Percentiles rank a stretch among this genome's conserved stretches.
phyloP scores from a whole-genome alignment of 2,888 invertebrate species.

The Balanococcus diminutus region DNA sequence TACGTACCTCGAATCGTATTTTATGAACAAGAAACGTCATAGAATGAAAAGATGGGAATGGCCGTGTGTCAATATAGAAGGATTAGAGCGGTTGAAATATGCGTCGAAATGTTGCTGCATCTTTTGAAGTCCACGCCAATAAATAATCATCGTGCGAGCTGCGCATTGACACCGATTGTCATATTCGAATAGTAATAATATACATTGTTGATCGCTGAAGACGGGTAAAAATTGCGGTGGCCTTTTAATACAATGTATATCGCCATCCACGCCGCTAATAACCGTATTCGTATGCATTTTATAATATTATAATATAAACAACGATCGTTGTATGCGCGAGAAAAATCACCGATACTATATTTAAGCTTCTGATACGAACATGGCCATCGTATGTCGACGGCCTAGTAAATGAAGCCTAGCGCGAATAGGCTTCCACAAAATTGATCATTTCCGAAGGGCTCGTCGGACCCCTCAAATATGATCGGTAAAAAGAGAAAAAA shows the following conservation, averaged over 20 bases:
- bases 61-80: background rate
- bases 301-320: conserved; percentile 7
- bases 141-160: background rate
- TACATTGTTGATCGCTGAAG: conserved; percentile 18
- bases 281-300: conserved; percentile 1
- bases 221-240: background rate
- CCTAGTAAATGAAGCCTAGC: background rate
- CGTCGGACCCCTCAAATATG: background rate
- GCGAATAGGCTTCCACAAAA: background rate
- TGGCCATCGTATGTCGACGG: background rate
- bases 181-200: conserved; percentile 6
- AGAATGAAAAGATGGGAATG: background rate
- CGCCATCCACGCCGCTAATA: background rate
- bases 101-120: background rate
- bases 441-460: background rate
- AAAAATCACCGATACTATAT: background rate
- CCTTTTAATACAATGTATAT: background rate
- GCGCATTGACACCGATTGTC: conserved; percentile 6
- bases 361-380: background rate
- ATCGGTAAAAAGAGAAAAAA: background rate
- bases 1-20: background rate
- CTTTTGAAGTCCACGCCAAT: background rate
- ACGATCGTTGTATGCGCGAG: background rate
- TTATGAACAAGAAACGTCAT: background rate
- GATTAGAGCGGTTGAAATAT: background rate